A percentile compares a stretch with the other conserved stretches of the same genome.
These are phyloP conservation scores for Staurois parvus DNA, from an alignment of 2,797 vertebrate genomes.

Conservation along the genomic window DNA sequence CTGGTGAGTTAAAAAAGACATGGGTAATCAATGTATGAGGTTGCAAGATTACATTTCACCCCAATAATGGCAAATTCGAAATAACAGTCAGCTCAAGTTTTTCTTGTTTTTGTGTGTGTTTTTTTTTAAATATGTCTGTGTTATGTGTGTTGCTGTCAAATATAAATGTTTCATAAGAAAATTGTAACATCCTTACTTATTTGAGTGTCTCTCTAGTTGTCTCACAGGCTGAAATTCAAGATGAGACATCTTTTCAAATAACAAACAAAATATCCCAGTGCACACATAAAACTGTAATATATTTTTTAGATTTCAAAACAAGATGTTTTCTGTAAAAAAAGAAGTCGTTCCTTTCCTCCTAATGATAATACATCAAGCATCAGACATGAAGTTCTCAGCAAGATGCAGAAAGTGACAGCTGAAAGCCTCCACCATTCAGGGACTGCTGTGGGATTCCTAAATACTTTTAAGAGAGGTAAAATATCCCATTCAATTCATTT, in stretches of 20 bases:
- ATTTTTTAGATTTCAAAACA: slow-evolving; percentile 73
- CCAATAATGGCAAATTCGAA: background rate
- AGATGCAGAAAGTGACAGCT: slow-evolving; percentile 81
- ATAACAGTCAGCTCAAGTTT: background rate
- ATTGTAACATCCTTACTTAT: slow-evolving; percentile 41
- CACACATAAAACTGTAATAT: slow-evolving; percentile 66
- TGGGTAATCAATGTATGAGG: too few species aligned
- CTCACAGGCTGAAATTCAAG: slow-evolving; percentile 51
- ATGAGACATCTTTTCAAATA: slow-evolving; percentile 58
- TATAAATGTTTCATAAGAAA: slow-evolving; percentile 52
- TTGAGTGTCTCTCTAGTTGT: slow-evolving; percentile 42
- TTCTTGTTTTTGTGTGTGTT: too few species aligned
- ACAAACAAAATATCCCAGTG: slow-evolving; percentile 58
- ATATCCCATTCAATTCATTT: slow-evolving; percentile 80
- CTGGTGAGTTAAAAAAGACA: too few species aligned
- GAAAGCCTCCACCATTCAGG: slow-evolving; percentile 79
- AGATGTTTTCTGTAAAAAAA: slow-evolving; percentile 79
- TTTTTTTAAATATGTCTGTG: slow-evolving; percentile 5
- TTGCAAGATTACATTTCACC: background rate
- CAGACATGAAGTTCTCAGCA: slow-evolving; percentile 82
- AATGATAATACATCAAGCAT: slow-evolving; percentile 75
- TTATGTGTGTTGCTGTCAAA: slow-evolving; percentile 18
- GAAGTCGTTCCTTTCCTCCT: slow-evolving; percentile 72
- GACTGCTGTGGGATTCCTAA: slow-evolving; percentile 80
- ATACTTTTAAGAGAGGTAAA: slow-evolving; percentile 77